Conservation (phyloP, 2,888 invertebrate species). For the Noctua janthina region DNA sequence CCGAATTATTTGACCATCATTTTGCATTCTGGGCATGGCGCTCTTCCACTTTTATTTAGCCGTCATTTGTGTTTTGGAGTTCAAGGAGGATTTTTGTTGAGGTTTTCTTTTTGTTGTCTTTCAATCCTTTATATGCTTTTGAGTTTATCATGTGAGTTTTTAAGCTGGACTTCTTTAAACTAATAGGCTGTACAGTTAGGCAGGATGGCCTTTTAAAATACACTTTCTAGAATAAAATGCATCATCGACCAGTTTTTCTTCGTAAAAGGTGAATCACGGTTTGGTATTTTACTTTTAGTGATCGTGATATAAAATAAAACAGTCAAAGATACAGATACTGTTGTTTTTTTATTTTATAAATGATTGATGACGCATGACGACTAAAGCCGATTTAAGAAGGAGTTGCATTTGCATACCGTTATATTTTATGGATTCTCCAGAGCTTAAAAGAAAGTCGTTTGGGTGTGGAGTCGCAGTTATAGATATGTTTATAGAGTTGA, state of each 20-base stretch:
- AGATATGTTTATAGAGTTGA: slow-evolving; percentile 39
- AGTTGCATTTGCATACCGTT: slow-evolving; percentile 58
- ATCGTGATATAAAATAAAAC: slow-evolving; percentile 45
- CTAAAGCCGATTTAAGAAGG: slow-evolving; percentile 28
- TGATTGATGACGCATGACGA: slow-evolving; percentile 35
- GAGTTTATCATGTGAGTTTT: not conserved
- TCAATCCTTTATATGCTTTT: not conserved
- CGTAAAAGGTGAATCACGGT: slow-evolving; percentile 43
- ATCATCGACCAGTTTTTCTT: slow-evolving; percentile 19
- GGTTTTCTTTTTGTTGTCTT: slow-evolving; percentile 10
- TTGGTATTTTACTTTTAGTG: slow-evolving; percentile 51
- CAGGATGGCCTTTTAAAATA: slow-evolving; percentile 6
- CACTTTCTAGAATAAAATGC: slow-evolving; percentile 33
- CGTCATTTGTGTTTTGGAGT: slow-evolving; percentile 47
- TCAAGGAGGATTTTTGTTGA: slow-evolving; percentile 7
- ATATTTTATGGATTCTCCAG: slow-evolving; percentile 52
- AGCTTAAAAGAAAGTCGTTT: slow-evolving; percentile 30
- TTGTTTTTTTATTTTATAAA: slow-evolving; percentile 41
- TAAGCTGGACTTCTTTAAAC: not conserved
- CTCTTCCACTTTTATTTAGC: slow-evolving; percentile 52
- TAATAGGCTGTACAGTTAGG: not conserved
- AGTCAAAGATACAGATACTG: slow-evolving; percentile 1
- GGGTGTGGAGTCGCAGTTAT: slow-evolving; percentile 23
- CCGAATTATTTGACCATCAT: slow-evolving; percentile 81
- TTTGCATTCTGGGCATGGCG: slow-evolving; percentile 75